phyloP scores from a whole-genome alignment of 2,113 vertebrate species.

The Colaptes auratus region DNA sequence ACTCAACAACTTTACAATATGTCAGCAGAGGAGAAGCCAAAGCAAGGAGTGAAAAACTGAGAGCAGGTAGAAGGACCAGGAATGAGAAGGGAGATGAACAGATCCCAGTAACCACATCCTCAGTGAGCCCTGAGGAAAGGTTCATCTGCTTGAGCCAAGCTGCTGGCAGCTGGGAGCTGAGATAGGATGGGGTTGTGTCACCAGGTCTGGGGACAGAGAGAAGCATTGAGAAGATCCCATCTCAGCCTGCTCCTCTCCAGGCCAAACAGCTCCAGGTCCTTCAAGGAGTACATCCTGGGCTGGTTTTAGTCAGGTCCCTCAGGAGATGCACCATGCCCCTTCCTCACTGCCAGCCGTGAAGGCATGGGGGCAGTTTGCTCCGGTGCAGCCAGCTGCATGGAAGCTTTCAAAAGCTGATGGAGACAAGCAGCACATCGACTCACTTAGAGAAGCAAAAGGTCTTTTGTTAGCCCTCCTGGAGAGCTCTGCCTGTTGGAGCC shows the following conservation, averaged over 20 bases:
- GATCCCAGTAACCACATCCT: not conserved
- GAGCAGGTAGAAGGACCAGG: not conserved
- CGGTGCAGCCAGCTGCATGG: not conserved
- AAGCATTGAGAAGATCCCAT: not conserved
- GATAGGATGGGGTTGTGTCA: too few relatives aligned
- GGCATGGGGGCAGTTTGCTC: rapidly evolving
- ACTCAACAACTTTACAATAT: not conserved
- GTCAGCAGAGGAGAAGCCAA: not conserved
- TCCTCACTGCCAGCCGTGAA: not conserved
- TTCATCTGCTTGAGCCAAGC: not conserved
- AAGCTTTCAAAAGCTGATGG: not conserved
- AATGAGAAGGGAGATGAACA: not conserved
- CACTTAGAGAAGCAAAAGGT: not conserved
- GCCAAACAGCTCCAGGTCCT: not conserved
- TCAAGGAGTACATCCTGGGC: not conserved
- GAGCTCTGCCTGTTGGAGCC: not conserved
- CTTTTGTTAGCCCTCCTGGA: not conserved
- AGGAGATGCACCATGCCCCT: not conserved
- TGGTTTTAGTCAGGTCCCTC: not conserved
- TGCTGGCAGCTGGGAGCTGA: not conserved
- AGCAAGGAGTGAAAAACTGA: not conserved
- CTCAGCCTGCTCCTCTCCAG: not conserved
- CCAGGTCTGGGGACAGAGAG: not conserved
- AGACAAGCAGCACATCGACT: not conserved
- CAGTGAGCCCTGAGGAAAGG: not conserved